A percentile compares a stretch with the other conserved stretches of the same genome.
Evolutionary conservation across 2,888 invertebrate genomes (phyloP).

Genomic region (Euphydryas editha): DNA sequence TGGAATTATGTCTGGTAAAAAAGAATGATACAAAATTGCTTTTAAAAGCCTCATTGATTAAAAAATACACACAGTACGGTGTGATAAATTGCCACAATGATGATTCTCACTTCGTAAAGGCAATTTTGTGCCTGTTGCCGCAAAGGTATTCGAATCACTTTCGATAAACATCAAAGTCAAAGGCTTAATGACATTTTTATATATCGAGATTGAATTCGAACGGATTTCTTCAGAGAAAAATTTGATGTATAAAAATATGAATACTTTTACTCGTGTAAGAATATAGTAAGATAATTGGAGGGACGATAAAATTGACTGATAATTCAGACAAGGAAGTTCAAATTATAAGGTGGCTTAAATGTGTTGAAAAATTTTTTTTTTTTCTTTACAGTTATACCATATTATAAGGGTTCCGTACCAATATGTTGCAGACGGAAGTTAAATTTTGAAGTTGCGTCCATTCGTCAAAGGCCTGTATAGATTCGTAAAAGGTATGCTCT

Average conservation of each 20-base stretch:
- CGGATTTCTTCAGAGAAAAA: background rate
- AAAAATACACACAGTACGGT: too few relatives aligned
- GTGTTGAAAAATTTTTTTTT: background rate
- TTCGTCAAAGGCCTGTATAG: too few relatives aligned
- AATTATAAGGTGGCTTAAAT: background rate
- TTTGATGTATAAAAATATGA: background rate
- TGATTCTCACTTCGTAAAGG: slow-evolving; percentile 23
- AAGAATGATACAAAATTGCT: too few relatives aligned
- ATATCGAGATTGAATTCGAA: background rate
- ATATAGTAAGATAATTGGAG: too few relatives aligned
- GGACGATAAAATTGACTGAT: too few relatives aligned
- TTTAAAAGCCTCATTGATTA: too few relatives aligned
- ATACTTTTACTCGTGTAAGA: background rate
- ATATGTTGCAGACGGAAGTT: too few relatives aligned
- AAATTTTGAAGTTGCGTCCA: too few relatives aligned
- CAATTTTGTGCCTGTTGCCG: slow-evolving; percentile 23
- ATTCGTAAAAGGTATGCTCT: too few relatives aligned
- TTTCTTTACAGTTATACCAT: too few relatives aligned
- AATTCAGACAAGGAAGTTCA: background rate
- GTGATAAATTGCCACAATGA: slow-evolving; percentile 9
- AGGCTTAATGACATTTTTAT: slow-evolving; percentile 17
- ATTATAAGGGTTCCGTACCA: too few relatives aligned
- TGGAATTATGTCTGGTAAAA: too few relatives aligned
- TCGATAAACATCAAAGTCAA: slow-evolving; percentile 14
- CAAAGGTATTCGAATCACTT: slow-evolving; percentile 22